phyloP scores from a whole-genome alignment of 2,113 vertebrate genomes.

The Loxodonta africana region DNA sequence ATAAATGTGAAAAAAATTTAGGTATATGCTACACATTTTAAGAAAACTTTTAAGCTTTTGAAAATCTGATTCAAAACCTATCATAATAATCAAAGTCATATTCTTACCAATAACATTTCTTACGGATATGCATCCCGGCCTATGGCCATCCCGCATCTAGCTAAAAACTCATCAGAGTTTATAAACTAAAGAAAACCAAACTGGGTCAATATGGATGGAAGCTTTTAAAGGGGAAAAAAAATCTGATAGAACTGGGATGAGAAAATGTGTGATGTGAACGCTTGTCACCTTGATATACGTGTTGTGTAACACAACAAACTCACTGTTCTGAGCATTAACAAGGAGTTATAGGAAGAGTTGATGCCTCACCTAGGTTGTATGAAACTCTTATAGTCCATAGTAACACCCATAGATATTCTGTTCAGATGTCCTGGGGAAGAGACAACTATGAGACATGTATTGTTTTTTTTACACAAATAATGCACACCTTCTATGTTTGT shows the following conservation, averaged over 20 bases:
- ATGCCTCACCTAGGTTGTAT: neutral
- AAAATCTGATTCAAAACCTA: constrained; percentile 62
- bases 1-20: constrained; percentile 74
- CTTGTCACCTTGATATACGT: neutral
- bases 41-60: constrained; percentile 72
- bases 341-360: neutral
- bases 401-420: neutral
- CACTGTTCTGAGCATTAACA: neutral
- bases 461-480: too few relatives aligned
- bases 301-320: neutral
- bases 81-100: neutral
- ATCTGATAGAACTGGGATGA: neutral
- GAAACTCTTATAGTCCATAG: neutral
- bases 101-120: neutral
- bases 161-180: neutral
- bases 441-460: neutral
- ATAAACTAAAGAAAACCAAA: neutral
- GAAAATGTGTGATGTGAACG: neutral
- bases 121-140: neutral
- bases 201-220: neutral
- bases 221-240: neutral
- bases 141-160: neutral
- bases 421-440: neutral
- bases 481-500: too few relatives aligned
- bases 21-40: constrained; percentile 43